Evolutionary conservation across 2,797 vertebrate species (phyloP).

Genomic region (Smutsia temminckii): DNA sequence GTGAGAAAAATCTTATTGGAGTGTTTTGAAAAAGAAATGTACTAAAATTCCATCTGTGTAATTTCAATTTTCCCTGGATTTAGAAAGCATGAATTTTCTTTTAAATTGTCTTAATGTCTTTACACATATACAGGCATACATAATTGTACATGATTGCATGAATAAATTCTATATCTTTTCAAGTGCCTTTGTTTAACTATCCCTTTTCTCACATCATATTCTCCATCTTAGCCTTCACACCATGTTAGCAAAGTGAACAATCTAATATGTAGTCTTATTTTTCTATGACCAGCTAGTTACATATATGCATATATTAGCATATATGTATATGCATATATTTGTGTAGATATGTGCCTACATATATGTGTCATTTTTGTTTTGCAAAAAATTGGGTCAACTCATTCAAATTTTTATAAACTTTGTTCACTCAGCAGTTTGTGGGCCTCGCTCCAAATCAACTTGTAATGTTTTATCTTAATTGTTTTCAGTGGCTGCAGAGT

Average conservation of each 20-base stretch:
- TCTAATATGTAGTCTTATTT: background rate
- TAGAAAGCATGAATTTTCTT: background rate
- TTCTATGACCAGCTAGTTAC: background rate
- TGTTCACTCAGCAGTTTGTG: background rate
- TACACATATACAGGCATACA: background rate
- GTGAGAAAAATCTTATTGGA: background rate
- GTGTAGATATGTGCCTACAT: background rate
- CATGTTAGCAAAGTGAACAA: background rate
- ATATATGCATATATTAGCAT: background rate
- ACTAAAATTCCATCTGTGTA: background rate
- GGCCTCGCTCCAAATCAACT: background rate
- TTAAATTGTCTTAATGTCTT: background rate
- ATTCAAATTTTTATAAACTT: background rate
- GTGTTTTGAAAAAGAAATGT: conserved; percentile 1
- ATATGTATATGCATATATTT: background rate
- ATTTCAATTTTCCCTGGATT: background rate
- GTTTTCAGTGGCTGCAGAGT: background rate
- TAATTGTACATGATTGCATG: background rate
- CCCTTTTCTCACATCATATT: background rate
- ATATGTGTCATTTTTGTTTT: background rate
- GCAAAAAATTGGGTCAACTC: background rate
- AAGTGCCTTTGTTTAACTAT: background rate
- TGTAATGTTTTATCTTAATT: background rate
- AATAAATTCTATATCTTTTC: background rate
- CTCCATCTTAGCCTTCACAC: background rate